Conservation (phyloP, 53 echinoderm and acorn worm species). For the Apostichopus leukothele region DNA sequence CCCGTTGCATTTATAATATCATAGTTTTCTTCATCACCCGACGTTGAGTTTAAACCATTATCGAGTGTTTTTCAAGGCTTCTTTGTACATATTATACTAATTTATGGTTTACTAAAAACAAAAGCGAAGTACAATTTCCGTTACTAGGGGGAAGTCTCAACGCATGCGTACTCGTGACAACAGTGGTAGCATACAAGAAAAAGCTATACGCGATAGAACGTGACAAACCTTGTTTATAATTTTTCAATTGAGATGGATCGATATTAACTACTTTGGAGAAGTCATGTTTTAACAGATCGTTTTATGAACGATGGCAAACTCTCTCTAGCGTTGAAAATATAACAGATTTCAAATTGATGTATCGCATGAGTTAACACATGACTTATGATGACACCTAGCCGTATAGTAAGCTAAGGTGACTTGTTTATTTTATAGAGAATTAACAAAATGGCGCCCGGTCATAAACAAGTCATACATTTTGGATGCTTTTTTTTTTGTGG, state of each 20-base stretch:
- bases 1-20: too few relatives aligned
- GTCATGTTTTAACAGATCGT: conserved; percentile 33
- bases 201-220: background rate
- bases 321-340: background rate
- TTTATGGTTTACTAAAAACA: too few relatives aligned
- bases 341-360: background rate
- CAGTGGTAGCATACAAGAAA: too few relatives aligned
- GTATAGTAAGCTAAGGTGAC: conserved; percentile 7
- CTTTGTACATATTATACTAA: too few relatives aligned
- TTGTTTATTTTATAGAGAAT: conserved; percentile 43
- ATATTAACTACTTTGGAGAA: conserved; percentile 15
- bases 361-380: background rate
- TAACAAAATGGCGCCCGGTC: conserved; percentile 40
- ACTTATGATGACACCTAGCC: conserved; percentile 11
- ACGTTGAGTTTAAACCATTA: too few relatives aligned
- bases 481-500: background rate
- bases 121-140: too few relatives aligned
- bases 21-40: too few relatives aligned
- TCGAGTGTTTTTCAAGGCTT: too few relatives aligned
- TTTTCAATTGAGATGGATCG: conserved; percentile 14
- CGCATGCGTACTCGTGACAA: background rate
- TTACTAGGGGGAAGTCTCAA: background rate
- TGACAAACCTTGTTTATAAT: conserved; percentile 27
- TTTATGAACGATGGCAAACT: conserved; percentile 22
- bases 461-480: conserved; percentile 29